phyloP scores from a whole-genome alignment of 64 coral and sea anemone species.

The Astreopora myriophthalma region DNA sequence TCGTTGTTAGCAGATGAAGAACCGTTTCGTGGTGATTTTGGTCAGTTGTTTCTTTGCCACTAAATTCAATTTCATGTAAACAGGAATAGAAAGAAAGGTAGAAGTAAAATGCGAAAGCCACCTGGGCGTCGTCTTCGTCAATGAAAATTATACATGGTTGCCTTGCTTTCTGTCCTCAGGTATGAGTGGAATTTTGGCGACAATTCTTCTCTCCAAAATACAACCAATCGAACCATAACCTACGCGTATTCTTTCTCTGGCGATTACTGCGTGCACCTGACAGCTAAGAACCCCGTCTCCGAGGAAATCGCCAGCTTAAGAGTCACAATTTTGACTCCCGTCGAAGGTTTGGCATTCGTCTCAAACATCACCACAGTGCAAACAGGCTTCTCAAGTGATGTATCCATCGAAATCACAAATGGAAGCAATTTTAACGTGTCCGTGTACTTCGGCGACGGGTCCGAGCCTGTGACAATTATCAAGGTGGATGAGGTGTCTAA shows the following conservation, averaged over 20 bases:
- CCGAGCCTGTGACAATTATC: background rate
- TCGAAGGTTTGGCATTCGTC: slow-evolving; percentile 3
- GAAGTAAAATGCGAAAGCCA: too few relatives aligned
- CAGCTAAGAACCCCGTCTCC: slow-evolving; percentile 4
- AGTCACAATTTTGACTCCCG: background rate
- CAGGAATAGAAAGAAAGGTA: too few relatives aligned
- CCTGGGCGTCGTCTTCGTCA: too few relatives aligned
- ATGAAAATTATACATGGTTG: background rate
- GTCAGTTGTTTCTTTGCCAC: too few relatives aligned
- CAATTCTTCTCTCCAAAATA: slow-evolving; percentile 9
- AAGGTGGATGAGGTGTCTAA: background rate
- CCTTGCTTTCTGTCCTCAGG: background rate
- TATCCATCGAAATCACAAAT: slow-evolving; percentile 43
- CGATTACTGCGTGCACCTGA: background rate
- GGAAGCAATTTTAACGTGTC: slow-evolving; percentile 25
- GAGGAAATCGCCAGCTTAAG: background rate
- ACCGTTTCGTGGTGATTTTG: too few relatives aligned
- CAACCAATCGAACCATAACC: background rate
- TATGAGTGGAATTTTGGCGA: slow-evolving; percentile 34
- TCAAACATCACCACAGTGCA: background rate
- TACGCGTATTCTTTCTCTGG: background rate
- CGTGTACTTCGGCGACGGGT: background rate
- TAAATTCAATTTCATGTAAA: too few relatives aligned
- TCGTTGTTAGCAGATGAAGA: too few relatives aligned
- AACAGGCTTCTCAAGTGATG: slow-evolving; percentile 9